Conservation (phyloP, 35 echinoderm and acorn worm genomes). For the Ptychodera flava region DNA sequence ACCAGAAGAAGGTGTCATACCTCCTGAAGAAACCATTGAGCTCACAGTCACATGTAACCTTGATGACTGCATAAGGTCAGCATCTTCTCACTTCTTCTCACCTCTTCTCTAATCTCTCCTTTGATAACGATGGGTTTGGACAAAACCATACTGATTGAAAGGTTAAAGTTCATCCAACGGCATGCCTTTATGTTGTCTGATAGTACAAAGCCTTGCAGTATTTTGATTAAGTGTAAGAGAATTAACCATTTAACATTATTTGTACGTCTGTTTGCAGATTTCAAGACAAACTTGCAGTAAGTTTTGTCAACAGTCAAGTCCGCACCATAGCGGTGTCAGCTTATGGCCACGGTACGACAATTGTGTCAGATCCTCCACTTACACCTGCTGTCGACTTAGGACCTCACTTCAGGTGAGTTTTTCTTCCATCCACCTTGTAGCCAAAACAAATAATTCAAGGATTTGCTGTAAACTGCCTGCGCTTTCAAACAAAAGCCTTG, state of each 20-base stretch:
- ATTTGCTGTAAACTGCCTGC: no score
- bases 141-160: no score
- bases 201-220: no score
- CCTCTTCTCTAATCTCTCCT: no score
- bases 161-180: not conserved
- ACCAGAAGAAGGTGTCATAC: constrained; percentile 78
- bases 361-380: constrained; percentile 67
- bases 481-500: no score
- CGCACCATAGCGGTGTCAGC: constrained; percentile 80
- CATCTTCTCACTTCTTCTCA: no score
- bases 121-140: no score
- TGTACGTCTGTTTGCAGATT: no score
- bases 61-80: constrained; percentile 95
- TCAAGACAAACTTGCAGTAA: constrained; percentile 90
- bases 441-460: no score
- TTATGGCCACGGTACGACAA: constrained; percentile 82
- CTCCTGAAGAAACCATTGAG: constrained; percentile 81
- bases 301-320: constrained; percentile 86
- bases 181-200: not conserved
- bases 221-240: no score
- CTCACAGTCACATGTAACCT: constrained; percentile 82
- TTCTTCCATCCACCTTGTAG: no score
- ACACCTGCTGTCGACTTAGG: constrained; percentile 74
- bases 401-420: constrained; percentile 91
- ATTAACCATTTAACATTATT: no score